Conservation (phyloP, 2,888 invertebrate species). For the Tolmerus cingulatus region DNA sequence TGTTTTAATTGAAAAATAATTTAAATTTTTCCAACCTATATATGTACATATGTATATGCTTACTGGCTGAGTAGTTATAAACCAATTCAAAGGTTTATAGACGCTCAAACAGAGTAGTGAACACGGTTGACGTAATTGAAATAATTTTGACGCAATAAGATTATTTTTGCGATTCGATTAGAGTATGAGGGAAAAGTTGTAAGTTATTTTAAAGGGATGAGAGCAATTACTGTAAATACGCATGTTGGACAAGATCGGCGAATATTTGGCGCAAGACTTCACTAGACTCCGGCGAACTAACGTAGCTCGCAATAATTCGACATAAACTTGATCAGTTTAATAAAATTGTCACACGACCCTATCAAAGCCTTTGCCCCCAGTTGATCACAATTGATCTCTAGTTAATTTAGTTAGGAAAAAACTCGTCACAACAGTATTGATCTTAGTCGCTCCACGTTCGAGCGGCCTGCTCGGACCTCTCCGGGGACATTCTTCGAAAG, state of each 20-base stretch:
- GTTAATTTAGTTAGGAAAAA: constrained; percentile 40
- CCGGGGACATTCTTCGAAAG: background rate
- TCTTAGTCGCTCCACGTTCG: background rate
- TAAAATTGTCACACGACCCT: constrained; percentile 65
- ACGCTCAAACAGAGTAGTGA: background rate
- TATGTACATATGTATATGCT: too few relatives aligned
- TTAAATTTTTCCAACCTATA: background rate
- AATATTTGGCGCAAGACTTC: background rate
- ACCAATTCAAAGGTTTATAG: background rate
- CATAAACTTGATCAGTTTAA: constrained; percentile 48
- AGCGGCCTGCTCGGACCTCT: background rate
- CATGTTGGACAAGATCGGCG: background rate
- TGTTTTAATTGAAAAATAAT: background rate
- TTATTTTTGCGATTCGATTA: background rate
- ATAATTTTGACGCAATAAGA: background rate
- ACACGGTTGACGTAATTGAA: background rate
- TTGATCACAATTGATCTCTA: constrained; percentile 42
- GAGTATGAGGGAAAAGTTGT: background rate
- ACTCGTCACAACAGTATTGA: constrained; percentile 4
- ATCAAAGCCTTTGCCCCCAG: constrained; percentile 59
- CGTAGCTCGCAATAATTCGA: constrained; percentile 16
- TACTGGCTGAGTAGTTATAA: background rate
- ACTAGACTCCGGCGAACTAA: background rate
- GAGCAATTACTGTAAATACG: background rate
- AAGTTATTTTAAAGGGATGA: background rate